Evolutionary conservation across 2,888 invertebrate species (phyloP), one percentile per base, ranked within the genome.

Genomic region (Kryphioiulus occultus): DNA sequence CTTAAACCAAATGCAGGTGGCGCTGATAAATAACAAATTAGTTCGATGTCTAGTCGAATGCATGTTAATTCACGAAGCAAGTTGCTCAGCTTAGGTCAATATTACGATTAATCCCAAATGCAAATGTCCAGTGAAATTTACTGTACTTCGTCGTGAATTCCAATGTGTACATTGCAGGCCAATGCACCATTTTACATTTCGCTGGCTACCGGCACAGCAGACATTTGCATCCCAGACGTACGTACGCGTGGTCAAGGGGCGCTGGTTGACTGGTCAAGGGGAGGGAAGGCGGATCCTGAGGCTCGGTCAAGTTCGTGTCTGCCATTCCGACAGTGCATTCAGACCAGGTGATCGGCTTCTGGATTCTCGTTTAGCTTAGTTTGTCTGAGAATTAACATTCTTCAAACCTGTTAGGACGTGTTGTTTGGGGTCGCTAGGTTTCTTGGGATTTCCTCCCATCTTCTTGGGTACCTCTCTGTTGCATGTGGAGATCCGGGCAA

Each of bases 201-300:
- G 68, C 7, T 68, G 9, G 7, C 26, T 68, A 68, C 22, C 68
- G 3, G 68, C 68, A 68, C 26, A 53, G 17, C 53, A n/a, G 53
- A n/a, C 19, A 53, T 53, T 68, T 68, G 68, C 68, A 68, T 68
- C 68, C 68, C 26, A 68, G 68, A 68, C 68, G 26, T 47, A n/a
- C n/a, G 53, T 68, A 68, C 22, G 26, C 68, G 22, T 68, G 68
- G 68, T 68, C 68, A 68, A 26, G 53, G 53, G 53, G 53, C 53
- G 53, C 53, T 53, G 53, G 53, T 53, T 53, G 53, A 53, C 53
- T 68, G 68, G 68, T 68, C 68, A 68, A 68, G 68, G 68, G 68
- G 68, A 68, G 68, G 68, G 68, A 19, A 68, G 26, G 68, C 26
- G 26, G 68, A 68, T 26, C 9, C 68, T n/a, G 19, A 26, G 68